These are phyloP conservation scores for Australoheros scitulus DNA, from an alignment of 2,113 vertebrate genomes.

Conservation along the genomic window DNA sequence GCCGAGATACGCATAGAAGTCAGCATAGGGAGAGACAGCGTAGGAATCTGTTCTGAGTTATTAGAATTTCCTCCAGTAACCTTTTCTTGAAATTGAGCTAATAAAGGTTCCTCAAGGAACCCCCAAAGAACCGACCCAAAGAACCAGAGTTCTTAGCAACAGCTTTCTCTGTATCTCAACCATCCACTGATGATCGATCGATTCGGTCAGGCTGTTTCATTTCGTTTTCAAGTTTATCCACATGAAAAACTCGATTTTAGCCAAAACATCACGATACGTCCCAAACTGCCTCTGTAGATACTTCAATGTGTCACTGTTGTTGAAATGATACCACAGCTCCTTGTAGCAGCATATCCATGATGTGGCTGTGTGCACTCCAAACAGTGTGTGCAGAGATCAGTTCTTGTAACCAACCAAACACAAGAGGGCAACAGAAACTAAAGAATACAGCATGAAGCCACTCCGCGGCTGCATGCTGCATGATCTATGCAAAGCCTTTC, in stretches of 20 bases:
- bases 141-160: not conserved
- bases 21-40: too few relatives aligned
- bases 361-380: not conserved
- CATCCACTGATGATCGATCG: not conserved
- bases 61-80: not conserved
- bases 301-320: not conserved
- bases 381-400: not conserved
- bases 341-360: not conserved
- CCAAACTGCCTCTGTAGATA: not conserved
- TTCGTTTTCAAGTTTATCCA: not conserved
- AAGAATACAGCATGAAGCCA: not conserved
- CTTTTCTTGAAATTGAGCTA: not conserved
- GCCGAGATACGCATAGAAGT: too few relatives aligned
- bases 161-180: not conserved
- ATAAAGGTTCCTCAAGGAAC: not conserved
- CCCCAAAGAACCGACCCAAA: too few relatives aligned
- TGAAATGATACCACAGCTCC: too few relatives aligned
- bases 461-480: not conserved
- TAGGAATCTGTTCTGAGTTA: not conserved
- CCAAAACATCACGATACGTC: not conserved
- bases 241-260: not conserved
- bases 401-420: constrained; percentile 10
- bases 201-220: too few relatives aligned
- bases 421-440: constrained; percentile 50
- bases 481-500: too few relatives aligned